Conservation (phyloP, 2,888 invertebrate species). For the Hyalella azteca region DNA sequence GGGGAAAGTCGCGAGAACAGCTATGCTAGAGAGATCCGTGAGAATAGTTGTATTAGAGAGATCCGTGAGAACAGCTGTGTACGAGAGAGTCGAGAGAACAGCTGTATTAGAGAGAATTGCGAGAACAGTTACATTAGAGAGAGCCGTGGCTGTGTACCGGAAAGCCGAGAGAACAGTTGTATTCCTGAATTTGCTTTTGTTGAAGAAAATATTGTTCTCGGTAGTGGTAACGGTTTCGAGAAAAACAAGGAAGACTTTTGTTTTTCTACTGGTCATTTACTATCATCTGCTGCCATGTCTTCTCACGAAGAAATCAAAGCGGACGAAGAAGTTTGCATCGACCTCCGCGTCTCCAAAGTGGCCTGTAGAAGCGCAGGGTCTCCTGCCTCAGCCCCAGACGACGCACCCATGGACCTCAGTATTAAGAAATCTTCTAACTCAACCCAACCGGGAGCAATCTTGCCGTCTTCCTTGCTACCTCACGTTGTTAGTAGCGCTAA, state of each 20-base stretch:
- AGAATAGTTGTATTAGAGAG: conserved; percentile 1
- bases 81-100: neutral
- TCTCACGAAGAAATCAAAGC: neutral
- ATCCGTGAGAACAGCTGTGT: conserved; percentile 2
- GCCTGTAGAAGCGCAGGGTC: conserved; percentile 7
- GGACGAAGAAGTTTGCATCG: neutral
- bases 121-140: conserved; percentile 5
- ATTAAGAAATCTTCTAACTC: conserved; percentile 29
- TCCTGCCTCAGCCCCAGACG: neutral
- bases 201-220: too few species aligned
- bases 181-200: neutral
- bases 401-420: conserved; percentile 52
- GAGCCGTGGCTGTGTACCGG: too few species aligned
- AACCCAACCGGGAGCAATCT: neutral
- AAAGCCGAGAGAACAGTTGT: conserved; percentile 21
- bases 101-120: neutral
- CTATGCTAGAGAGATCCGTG: neutral
- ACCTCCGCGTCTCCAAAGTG: neutral
- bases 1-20: conserved; percentile 1
- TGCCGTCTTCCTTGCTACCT: conserved; percentile 3
- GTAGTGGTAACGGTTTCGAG: neutral
- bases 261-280: too few species aligned
- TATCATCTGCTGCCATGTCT: neutral
- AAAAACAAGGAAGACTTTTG: neutral
- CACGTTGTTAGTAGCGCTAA: neutral